Evolutionary conservation across 2,797 vertebrate species (phyloP).

Genomic region (Octomys mimax): DNA sequence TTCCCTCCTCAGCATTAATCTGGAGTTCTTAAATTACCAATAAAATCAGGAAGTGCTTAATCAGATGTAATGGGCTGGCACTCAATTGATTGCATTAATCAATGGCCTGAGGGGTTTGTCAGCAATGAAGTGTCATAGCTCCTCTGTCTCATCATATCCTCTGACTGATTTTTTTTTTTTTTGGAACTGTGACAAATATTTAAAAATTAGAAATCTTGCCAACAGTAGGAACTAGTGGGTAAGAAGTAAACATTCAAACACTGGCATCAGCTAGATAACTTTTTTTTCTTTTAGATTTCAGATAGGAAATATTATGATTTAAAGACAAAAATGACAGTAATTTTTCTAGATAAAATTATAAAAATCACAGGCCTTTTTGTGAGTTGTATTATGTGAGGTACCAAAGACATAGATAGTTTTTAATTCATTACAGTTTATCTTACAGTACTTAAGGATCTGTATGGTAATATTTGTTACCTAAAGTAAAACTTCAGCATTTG

Average conservation of each 20-base stretch:
- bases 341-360: constrained; percentile 29
- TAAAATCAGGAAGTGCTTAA: constrained; percentile 52
- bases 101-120: constrained; percentile 44
- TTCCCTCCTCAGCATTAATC: constrained; percentile 40
- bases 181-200: neutral
- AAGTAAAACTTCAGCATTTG: constrained; percentile 6
- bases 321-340: neutral
- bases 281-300: constrained; percentile 16
- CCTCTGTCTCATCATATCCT: neutral
- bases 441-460: constrained; percentile 15
- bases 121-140: neutral
- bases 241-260: neutral
- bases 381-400: neutral
- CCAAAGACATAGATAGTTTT: neutral
- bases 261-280: neutral
- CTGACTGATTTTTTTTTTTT: neutral
- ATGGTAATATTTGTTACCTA: neutral
- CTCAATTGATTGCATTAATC: constrained; percentile 33
- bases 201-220: constrained; percentile 25
- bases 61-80: constrained; percentile 36
- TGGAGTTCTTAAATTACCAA: constrained; percentile 52
- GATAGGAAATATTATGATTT: neutral
- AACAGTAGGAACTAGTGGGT: neutral
- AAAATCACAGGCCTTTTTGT: neutral
- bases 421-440: neutral